Evolutionary conservation across 1,140 invertebrate genomes (phyloP).

Genomic region (Acromyrmex echinatior): DNA sequence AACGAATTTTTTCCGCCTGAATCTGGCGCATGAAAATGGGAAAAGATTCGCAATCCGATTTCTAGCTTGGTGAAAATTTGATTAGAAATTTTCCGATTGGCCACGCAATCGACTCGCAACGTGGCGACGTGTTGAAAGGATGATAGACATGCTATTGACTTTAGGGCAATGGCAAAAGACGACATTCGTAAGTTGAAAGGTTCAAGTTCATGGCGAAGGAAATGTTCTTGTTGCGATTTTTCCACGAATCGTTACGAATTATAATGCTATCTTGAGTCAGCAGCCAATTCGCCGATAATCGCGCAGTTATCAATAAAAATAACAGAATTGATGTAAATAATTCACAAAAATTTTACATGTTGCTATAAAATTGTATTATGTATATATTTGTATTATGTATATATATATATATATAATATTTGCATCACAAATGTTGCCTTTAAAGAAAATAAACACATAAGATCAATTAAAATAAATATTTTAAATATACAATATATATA

Average conservation of each 20-base stretch:
- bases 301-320: neutral
- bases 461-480: too few relatives aligned
- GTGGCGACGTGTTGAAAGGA: slow-evolving; percentile 12
- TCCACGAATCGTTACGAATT: neutral
- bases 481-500: too few relatives aligned
- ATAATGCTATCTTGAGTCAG: neutral
- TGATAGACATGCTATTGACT: slow-evolving; percentile 70
- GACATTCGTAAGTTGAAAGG: slow-evolving; percentile 22
- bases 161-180: slow-evolving; percentile 47
- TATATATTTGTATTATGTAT: neutral
- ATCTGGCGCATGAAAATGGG: neutral
- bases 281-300: neutral
- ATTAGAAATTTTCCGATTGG: slow-evolving; percentile 66
- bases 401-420: neutral
- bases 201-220: slow-evolving; percentile 73
- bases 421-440: too few relatives aligned
- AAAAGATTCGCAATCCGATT: slow-evolving; percentile 41
- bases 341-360: neutral
- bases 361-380: neutral
- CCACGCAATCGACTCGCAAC: slow-evolving; percentile 34
- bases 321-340: neutral
- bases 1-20: neutral
- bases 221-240: slow-evolving; percentile 9
- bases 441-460: too few relatives aligned
- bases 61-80: slow-evolving; percentile 48